Percentiles rank a stretch among this genome's conserved stretches.
These are phyloP conservation scores for Hydrotaea diabolus DNA, from an alignment of 2,888 invertebrate species.

Conservation along the genomic window DNA sequence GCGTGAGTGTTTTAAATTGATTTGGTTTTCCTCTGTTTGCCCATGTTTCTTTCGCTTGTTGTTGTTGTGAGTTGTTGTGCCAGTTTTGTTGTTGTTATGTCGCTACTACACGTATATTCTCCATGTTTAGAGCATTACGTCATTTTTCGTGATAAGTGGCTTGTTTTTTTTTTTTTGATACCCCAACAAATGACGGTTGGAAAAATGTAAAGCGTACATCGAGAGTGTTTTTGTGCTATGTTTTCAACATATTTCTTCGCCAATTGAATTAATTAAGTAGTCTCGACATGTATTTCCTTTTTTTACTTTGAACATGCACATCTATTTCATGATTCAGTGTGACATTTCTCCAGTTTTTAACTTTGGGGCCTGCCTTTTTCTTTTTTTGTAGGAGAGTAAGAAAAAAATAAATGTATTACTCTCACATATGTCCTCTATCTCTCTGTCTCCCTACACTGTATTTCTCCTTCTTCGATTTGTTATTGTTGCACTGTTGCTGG, in stretches of 20 bases:
- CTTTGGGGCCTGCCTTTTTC: background rate
- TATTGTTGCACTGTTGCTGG: no score
- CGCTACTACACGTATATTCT: slow-evolving; percentile 46
- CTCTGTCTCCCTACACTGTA: background rate
- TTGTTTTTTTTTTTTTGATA: background rate
- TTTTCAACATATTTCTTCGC: background rate
- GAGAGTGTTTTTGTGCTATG: slow-evolving; percentile 13
- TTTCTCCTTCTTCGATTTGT: background rate
- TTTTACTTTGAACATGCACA: background rate
- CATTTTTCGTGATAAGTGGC: slow-evolving; percentile 48
- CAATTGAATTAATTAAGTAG: slow-evolving; percentile 36
- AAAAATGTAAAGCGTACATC: slow-evolving; percentile 9
- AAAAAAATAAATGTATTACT: background rate
- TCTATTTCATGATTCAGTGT: slow-evolving; percentile 15
- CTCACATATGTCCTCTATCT: background rate
- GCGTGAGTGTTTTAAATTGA: background rate
- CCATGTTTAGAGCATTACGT: slow-evolving; percentile 61
- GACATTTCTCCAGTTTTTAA: background rate
- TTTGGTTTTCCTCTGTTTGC: slow-evolving; percentile 4
- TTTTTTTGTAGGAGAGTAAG: background rate
- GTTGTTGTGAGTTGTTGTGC: slow-evolving; percentile 16
- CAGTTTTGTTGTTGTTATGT: slow-evolving; percentile 2
- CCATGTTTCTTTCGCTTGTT: slow-evolving; percentile 20
- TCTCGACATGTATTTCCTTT: slow-evolving; percentile 14
- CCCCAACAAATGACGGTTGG: slow-evolving; percentile 12